phyloP scores from a whole-genome alignment of 2,113 vertebrate species.

The Trematocara variabile region DNA sequence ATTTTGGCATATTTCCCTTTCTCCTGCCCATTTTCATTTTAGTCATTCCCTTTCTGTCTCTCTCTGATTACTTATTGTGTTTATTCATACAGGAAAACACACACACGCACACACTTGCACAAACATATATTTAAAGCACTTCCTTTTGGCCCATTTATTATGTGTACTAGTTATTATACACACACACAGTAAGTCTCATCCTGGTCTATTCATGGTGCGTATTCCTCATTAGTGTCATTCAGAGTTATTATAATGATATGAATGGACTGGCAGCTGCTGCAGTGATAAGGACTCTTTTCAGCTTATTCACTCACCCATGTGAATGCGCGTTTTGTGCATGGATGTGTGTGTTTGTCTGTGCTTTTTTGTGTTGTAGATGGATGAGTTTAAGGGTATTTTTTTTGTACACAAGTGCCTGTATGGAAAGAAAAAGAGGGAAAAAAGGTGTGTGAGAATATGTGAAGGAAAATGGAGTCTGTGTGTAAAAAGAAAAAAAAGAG shows the following conservation, averaged over 20 bases:
- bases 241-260: slow-evolving; percentile 29
- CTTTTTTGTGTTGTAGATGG: background rate
- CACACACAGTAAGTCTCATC: background rate
- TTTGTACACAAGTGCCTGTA: background rate
- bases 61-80: slow-evolving; percentile 18
- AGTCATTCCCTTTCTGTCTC: background rate
- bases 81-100: background rate
- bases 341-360: background rate
- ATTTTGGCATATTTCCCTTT: background rate
- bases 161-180: background rate
- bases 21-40: background rate
- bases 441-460: background rate
- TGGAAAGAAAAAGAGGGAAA: background rate
- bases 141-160: slow-evolving; percentile 6
- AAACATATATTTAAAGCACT: background rate
- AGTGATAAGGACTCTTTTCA: slow-evolving; percentile 8
- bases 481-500: background rate
- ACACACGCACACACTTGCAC: background rate
- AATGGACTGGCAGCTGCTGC: slow-evolving; percentile 54
- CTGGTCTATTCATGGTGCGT: slow-evolving; percentile 18
- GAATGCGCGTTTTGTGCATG: background rate
- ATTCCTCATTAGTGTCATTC: slow-evolving; percentile 54
- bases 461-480: background rate
- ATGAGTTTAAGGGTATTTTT: background rate
- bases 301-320: background rate